Evolutionary conservation across 30 jellyfish, hydroid and myxozoan genomes (phyloP).

Genomic region (Aurelia coerulea): DNA sequence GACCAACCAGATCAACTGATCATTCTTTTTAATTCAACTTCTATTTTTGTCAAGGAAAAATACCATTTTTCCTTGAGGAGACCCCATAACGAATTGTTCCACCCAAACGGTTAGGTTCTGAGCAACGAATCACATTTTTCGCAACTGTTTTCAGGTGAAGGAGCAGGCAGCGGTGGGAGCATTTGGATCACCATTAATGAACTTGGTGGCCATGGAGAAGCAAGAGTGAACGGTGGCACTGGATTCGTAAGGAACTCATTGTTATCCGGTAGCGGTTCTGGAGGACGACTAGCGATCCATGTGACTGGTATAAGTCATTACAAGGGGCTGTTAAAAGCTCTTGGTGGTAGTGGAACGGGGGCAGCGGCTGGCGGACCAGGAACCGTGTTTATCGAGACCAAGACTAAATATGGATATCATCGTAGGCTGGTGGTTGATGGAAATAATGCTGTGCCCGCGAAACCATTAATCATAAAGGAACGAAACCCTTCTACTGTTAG

Average conservation of each 20-base stretch:
- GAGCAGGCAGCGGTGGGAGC: conserved; percentile 82
- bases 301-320: conserved; percentile 25
- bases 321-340: conserved; percentile 33
- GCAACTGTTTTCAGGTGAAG: conserved; percentile 35
- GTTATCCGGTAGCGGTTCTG: conserved; percentile 69
- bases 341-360: conserved; percentile 61
- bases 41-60: too few species aligned
- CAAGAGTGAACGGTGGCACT: conserved; percentile 55
- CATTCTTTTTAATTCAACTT: too few species aligned
- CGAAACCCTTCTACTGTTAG: conserved; percentile 28
- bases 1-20: too few species aligned
- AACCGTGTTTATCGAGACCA: conserved; percentile 56
- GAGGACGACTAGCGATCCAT: conserved; percentile 68
- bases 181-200: conserved; percentile 53
- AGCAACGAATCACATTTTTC: too few species aligned
- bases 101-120: too few species aligned
- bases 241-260: conserved; percentile 14
- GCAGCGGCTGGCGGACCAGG: conserved; percentile 75
- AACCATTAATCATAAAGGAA: conserved; percentile 46
- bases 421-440: conserved; percentile 67
- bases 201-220: conserved; percentile 68
- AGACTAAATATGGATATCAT: conserved; percentile 34
- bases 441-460: conserved; percentile 65
- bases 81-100: too few species aligned
- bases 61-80: too few species aligned